Base-by-base conservation (phyloP, 2,113 vertebrate genomes). In the Heterochromis multidens region DNA sequence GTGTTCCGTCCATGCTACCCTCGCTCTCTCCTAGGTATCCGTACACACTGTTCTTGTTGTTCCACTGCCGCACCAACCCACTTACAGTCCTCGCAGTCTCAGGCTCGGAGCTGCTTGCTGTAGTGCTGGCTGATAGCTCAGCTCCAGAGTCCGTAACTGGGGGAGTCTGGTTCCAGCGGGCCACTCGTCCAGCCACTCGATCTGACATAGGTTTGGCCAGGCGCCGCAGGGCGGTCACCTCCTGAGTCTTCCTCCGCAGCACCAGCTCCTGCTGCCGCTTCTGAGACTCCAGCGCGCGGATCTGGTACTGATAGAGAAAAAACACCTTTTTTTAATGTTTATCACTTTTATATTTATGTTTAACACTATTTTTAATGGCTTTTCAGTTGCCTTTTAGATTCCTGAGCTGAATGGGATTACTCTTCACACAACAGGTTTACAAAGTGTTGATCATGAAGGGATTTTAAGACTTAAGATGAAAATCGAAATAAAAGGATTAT, bases 251-350 rank as follows among this genome's bases (percentile, higher is more conserved):
- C 88, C 98, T 96, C 84, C 97, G 96, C 83, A 99, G 93, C 7
- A 99, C 98, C 12, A 98, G 94, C 80, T 99, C 98, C 95, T 99
- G 98, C 94, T 99, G 98, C 14, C 97, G 94, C 93, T 99, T 99
- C 95, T 99, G 99, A 31, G 98, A 98, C 90, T 99, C 99, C 89
- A 99, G 94, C 2, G 99, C 95, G 10, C 97, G 96, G 63, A 99
- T 99, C 94, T 99, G 99, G 94, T 98, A 99, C 98, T 99, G 93
- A 58, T 16, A 33, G 60, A 23, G 67, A 13, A 74, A 31, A 72
- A 29, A 17, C 1, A 35, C 14, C 5, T 1, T 14, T 10, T 21
- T 76, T 83, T 49, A 1, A 52, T 10, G 49, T 27, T 56, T 67
- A 31, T 16, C 10, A 27, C 12, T 31, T 11, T 37, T 13, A 2